A percentile compares a stretch with the other conserved stretches of the same genome.
These are phyloP conservation scores for Liolophura sinensis DNA, from an alignment of 1,140 invertebrate genomes.

Conservation along the genomic window DNA sequence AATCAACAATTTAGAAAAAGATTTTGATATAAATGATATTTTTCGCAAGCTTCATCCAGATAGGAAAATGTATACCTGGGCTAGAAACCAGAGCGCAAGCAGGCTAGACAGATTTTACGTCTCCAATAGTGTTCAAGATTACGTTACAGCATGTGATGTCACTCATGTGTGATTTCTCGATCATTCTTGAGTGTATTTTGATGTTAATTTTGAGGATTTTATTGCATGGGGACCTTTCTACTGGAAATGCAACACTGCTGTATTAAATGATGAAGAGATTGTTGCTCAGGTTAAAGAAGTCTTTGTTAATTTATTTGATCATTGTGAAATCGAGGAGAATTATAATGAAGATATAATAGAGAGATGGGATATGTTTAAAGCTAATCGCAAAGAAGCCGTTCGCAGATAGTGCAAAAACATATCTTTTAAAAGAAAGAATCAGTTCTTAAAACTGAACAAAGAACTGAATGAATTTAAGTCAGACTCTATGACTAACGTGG, in stretches of 20 bases:
- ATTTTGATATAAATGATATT: too few relatives aligned
- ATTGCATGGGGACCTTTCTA: not conserved
- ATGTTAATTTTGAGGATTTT: too few relatives aligned
- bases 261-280: not conserved
- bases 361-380: not conserved
- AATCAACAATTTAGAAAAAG: too few relatives aligned
- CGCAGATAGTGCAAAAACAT: not conserved
- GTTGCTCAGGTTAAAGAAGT: not conserved
- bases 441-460: too few relatives aligned
- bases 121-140: not conserved
- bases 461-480: not conserved
- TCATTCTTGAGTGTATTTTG: not conserved
- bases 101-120: too few relatives aligned
- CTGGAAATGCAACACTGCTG: constrained; percentile 4
- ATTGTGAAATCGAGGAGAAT: not conserved
- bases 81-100: too few relatives aligned
- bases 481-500: too few relatives aligned
- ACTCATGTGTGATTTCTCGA: not conserved
- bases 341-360: not conserved
- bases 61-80: too few relatives aligned
- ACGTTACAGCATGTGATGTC: not conserved
- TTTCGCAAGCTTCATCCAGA: too few relatives aligned
- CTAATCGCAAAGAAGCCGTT: not conserved
- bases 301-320: not conserved
- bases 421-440: too few relatives aligned